Evolutionary conservation across 2,113 vertebrate species (phyloP), one percentile per base, ranked within the genome.

Genomic region (Butastur rufipennis): DNA sequence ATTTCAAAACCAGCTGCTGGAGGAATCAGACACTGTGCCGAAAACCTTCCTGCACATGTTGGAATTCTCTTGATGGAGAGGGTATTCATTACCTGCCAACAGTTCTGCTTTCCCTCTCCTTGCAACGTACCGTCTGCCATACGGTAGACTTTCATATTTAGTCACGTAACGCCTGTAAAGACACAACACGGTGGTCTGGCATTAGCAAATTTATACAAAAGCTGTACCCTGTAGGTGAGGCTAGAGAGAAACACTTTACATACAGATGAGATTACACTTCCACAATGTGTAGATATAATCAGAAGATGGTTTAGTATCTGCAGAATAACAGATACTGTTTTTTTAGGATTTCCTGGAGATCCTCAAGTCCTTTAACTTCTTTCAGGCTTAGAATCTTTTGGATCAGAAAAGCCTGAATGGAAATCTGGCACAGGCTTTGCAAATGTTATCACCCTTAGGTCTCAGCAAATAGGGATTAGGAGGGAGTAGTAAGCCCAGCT

Each of bases 21-120:
- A 90, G 8, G 91, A 88, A 27, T 97, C 98, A 4, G 97, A 96
- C 53, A 98, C 97, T 1, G 95, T 13, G 1, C 79, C 48, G 6
- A 99, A 99, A 81, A 99, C 99, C 90, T 90, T 97, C 85, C 98
- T 99, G 98, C 99, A 99, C 99, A 99, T 99, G 95, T 99, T 98
- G 9, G 99, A 99, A 98, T 99, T 99, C 87, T 99, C 99, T 94
- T 99, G 99, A 91, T 99, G 99, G 74, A 99, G 99, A 26, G 99
- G 99, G 86, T 99, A 99, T 48, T 99, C 99, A 0, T 99, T 99
- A 47, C 99, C 99, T 1, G 98, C 89, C 25, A 99, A 2, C 0
- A 97, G 90, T 36, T 89, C 95, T 93, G 98, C 98, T 86, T 93
- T 99, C 74, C 97, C 98, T 88, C 93, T 98, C 23, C 85, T 97